phyloP scores from a whole-genome alignment of 2,797 vertebrate species.

The Megalops cyprinoides region DNA sequence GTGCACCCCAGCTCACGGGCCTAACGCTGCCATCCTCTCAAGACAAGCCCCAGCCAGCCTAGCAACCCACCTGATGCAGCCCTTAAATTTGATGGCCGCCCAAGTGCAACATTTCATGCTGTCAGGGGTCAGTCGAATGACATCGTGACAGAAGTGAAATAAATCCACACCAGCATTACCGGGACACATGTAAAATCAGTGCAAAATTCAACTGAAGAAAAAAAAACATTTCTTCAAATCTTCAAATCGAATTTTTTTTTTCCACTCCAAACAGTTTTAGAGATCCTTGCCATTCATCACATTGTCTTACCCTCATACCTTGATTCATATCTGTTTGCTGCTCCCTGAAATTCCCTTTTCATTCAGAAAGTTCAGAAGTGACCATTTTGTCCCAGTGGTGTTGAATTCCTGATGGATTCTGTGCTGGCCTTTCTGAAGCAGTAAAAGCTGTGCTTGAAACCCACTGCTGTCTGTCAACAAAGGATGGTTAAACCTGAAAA shows the following conservation, averaged over 20 bases:
- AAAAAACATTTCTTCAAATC: not conserved
- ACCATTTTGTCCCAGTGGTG: not conserved
- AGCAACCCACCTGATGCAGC: not conserved
- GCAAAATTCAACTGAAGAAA: not conserved
- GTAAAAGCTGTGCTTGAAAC: not conserved
- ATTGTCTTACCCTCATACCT: not conserved
- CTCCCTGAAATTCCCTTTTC: not conserved
- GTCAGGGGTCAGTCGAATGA: not conserved
- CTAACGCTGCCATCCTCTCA: conserved; percentile 55
- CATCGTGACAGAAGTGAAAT: not conserved
- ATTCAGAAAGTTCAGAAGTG: not conserved
- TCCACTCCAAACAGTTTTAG: not conserved
- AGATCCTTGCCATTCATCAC: no score
- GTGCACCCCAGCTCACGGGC: conserved; percentile 55
- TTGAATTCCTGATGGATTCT: not conserved
- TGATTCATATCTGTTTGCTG: not conserved
- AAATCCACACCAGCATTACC: conserved; percentile 12
- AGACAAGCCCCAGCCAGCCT: not conserved
- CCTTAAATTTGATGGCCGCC: not conserved
- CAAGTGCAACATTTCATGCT: not conserved
- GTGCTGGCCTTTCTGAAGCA: not conserved
- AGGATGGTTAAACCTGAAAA: not conserved
- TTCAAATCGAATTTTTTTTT: not conserved
- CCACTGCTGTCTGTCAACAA: not conserved
- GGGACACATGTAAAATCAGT: conserved; percentile 21